These are phyloP conservation scores for Oikopleura dioica DNA, from an alignment of 23 tunicate species.

Conservation along the genomic window DNA sequence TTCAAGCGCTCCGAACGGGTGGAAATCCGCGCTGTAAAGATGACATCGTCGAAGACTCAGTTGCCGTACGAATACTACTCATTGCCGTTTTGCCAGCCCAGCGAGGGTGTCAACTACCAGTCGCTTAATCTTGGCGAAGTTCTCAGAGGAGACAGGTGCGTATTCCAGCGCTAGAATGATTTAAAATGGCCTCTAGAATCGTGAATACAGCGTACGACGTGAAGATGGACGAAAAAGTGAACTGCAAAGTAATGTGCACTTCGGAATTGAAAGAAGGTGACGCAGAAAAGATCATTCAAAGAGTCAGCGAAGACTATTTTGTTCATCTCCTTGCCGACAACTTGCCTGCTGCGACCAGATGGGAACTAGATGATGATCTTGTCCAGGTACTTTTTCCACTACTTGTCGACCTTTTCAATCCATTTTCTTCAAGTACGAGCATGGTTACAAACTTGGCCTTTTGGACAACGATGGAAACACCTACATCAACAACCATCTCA, in stretches of 20 bases:
- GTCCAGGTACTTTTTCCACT: constrained; percentile 18
- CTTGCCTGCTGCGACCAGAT: constrained; percentile 63
- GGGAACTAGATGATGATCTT: constrained; percentile 21
- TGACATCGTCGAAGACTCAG: constrained; percentile 91
- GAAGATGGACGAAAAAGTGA: constrained; percentile 24
- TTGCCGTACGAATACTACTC: constrained; percentile 93
- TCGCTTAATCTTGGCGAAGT: constrained; percentile 21
- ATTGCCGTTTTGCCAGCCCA: constrained; percentile 57
- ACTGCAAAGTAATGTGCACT: constrained; percentile 59
- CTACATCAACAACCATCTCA: constrained; percentile 46
- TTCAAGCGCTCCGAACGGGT: constrained; percentile 38
- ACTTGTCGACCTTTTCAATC: not conserved
- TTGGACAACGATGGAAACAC: constrained; percentile 17
- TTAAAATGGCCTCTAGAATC: too few species aligned
- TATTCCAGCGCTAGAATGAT: too few species aligned
- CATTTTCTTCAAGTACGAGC: constrained; percentile 14
- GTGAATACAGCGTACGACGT: constrained; percentile 58
- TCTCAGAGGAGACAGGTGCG: constrained; percentile 67
- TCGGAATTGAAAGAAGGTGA: constrained; percentile 16
- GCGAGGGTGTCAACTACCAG: not conserved
- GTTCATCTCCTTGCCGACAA: constrained; percentile 86
- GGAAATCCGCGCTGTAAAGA: constrained; percentile 73
- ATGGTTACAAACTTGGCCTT: constrained; percentile 74
- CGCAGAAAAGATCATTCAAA: constrained; percentile 28
- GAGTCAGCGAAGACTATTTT: constrained; percentile 79